These are phyloP conservation scores for Phrynocephalus forsythii DNA, from an alignment of 2,797 vertebrate genomes.

Conservation along the genomic window DNA sequence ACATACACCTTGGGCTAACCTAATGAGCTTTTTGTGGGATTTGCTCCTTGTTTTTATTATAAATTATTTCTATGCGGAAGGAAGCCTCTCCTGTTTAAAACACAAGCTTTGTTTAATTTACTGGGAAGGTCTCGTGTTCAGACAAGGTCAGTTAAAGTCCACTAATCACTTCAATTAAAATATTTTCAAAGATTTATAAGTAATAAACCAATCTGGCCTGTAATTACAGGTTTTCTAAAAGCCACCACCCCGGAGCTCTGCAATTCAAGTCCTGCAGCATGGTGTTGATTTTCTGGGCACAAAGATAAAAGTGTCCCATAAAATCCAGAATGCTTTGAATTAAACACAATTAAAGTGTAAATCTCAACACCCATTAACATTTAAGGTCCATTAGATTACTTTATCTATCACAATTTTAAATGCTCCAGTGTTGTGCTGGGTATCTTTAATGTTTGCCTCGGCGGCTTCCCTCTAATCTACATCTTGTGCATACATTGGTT, in stretches of 20 bases:
- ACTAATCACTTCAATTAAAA: conserved; percentile 77
- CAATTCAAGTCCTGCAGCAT: conserved; percentile 63
- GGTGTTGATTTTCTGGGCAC: conserved; percentile 66
- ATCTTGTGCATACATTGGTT: conserved; percentile 77
- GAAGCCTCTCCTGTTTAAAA: conserved; percentile 51
- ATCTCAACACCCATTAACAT: conserved; percentile 77
- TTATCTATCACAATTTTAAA: conserved; percentile 74
- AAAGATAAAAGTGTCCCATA: conserved; percentile 68
- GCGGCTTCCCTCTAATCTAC: conserved; percentile 67
- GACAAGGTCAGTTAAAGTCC: conserved; percentile 75
- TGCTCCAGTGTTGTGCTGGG: conserved; percentile 66
- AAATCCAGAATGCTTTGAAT: conserved; percentile 64
- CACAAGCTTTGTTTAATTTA: conserved; percentile 52
- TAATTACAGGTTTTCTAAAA: conserved; percentile 73
- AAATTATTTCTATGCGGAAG: conserved; percentile 53
- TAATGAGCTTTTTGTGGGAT: neutral
- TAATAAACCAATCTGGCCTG: conserved; percentile 71
- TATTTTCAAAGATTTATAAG: conserved; percentile 74
- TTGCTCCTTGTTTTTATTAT: conserved; percentile 39
- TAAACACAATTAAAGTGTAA: conserved; percentile 78
- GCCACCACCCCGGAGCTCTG: conserved; percentile 52
- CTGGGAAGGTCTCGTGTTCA: conserved; percentile 60
- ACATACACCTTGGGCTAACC: neutral
- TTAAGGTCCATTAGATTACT: conserved; percentile 75
- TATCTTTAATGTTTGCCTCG: conserved; percentile 65